Conservation (phyloP, 2,888 invertebrate species). For the Trichopoda pennipes region DNA sequence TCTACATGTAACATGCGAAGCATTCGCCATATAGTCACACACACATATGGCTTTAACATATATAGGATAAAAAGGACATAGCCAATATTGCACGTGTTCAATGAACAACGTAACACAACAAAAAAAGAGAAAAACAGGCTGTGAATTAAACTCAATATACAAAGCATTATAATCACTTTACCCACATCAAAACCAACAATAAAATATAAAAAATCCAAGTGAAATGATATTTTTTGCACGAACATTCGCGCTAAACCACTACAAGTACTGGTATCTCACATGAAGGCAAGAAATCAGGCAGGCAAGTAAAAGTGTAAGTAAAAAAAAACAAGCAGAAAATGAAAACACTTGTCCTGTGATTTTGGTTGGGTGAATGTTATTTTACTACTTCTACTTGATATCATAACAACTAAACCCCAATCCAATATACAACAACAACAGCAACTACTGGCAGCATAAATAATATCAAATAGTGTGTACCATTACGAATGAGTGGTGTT, state of each 20-base stretch:
- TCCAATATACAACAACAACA: constrained; percentile 32
- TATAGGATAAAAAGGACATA: constrained; percentile 50
- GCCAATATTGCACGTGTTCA: constrained; percentile 69
- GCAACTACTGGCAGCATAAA: constrained; percentile 46
- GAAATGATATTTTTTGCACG: constrained; percentile 20
- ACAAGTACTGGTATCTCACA: constrained; percentile 37
- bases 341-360: constrained; percentile 63
- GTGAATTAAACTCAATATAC: constrained; percentile 65
- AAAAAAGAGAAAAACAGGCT: constrained; percentile 44
- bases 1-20: constrained; percentile 53
- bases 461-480: constrained; percentile 16
- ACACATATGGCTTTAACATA: neutral
- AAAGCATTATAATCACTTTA: constrained; percentile 69
- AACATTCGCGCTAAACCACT: constrained; percentile 54
- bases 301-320: constrained; percentile 12
- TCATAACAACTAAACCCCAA: constrained; percentile 50
- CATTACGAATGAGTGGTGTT: constrained; percentile 37
- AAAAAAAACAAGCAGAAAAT: constrained; percentile 29
- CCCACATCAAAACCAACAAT: constrained; percentile 64
- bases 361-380: constrained; percentile 49
- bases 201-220: constrained; percentile 44
- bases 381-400: constrained; percentile 55
- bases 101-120: constrained; percentile 28
- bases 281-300: neutral
- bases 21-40: neutral